Conservation (phyloP, 2,888 invertebrate species). For the Acanthococcus lagerstroemiae region DNA sequence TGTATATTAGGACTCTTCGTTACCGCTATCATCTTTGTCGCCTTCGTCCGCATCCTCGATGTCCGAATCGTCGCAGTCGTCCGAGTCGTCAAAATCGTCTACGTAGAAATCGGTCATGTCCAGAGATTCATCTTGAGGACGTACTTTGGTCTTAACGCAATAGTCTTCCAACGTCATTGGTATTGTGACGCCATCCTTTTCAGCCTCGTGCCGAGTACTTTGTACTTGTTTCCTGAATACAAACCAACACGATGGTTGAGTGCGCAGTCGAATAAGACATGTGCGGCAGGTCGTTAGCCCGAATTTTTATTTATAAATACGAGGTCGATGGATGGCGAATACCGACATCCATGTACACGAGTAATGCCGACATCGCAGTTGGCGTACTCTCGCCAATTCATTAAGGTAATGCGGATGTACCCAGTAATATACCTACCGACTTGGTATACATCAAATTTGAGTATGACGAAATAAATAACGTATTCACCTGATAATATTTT, state of each 20-base stretch:
- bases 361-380: no score
- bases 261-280: no score
- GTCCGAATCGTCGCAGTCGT: conserved; percentile 57
- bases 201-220: conserved; percentile 88
- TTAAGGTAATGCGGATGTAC: no score
- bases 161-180: conserved; percentile 97
- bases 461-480: no score
- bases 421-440: no score
- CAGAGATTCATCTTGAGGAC: conserved; percentile 68
- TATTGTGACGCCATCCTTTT: conserved; percentile 91
- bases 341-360: no score
- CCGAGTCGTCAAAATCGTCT: conserved; percentile 73
- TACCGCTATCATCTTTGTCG: conserved; percentile 81
- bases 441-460: no score
- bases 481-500: conserved; percentile 86
- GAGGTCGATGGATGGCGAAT: no score
- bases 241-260: neutral
- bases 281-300: no score
- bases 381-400: no score
- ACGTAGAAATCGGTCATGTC: conserved; percentile 96
- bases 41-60: conserved; percentile 59
- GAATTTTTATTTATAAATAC: no score
- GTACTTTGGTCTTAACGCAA: conserved; percentile 86
- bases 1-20: conserved; percentile 78
- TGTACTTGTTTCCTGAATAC: conserved; percentile 82